Evolutionary conservation across 2,113 vertebrate genomes (phyloP), one percentile per base, ranked within the genome.

Genomic region (Gymnobelideus leadbeateri): DNA sequence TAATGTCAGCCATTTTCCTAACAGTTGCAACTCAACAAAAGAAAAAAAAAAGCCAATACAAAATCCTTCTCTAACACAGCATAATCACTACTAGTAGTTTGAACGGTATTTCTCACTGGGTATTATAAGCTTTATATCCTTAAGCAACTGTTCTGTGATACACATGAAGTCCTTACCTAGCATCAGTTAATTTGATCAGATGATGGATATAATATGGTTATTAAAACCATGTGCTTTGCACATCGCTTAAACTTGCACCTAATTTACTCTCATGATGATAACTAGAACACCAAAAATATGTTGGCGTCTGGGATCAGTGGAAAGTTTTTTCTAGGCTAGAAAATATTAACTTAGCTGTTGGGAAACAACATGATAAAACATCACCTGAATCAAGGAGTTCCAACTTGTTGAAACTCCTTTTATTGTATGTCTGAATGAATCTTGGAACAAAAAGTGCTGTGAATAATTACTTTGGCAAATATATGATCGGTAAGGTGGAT

Each of bases 391-490:
- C 8, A 49, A 23, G 61, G 24, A 43, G 96, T 91, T 90, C 51
- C 28, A 89, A 91, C 97, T 89, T 97, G 97, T 94, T 95, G 93
- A 77, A 94, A 94, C 93, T 91, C 52, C 90, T 93, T 68, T 77
- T 52, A 51, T n/a, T 95, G 23, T 84, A 49, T 16, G 49, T 91
- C 31, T 90, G 90, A 92, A 94, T 68, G 91, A 77, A 24, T 94
- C 90, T 92, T 94, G 92, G 93, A 97, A 55, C 77, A 43, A 24
- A 90, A 90, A 91, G n/a, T 21, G 54, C n/a, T 53, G 19, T 96
- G 97, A 96, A 84, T 97, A 93, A 97, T 89, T 31, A 89, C 95
- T 92, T n/a, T 94, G 97, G 96, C 94, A 96, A 68, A 19, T 37
- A 6, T 19, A 1, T 1, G 89, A 77, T 37, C 55, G 23, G 9